Evolutionary conservation across 2,797 vertebrate species (phyloP).

Genomic region (Clarias fuscus): DNA sequence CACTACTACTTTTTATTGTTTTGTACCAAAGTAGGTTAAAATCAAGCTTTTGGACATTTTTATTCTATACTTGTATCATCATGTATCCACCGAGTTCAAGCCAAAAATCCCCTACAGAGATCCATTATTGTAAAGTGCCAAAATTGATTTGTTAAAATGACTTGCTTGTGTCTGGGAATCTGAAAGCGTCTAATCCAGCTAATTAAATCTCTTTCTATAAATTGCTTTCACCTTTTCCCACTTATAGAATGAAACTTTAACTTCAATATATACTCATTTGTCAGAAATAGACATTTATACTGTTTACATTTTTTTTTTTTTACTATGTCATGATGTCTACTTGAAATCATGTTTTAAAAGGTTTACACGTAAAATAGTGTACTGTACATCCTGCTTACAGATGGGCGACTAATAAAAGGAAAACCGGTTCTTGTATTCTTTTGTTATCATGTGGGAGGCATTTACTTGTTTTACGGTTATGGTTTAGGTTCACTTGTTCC

Average conservation of each 20-base stretch:
- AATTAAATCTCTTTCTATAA: neutral
- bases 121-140: neutral
- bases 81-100: neutral
- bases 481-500: neutral
- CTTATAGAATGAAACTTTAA: neutral
- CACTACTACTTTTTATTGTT: too few relatives aligned
- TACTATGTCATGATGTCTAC: neutral
- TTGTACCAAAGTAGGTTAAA: neutral
- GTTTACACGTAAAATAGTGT: neutral
- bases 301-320: too few relatives aligned
- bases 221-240: neutral
- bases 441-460: neutral
- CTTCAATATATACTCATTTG: neutral
- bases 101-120: neutral
- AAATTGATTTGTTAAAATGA: conserved; percentile 14
- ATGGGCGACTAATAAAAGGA: neutral
- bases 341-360: too few relatives aligned
- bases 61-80: neutral
- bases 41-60: neutral
- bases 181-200: neutral
- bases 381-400: too few relatives aligned
- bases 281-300: too few relatives aligned
- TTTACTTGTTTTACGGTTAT: neutral
- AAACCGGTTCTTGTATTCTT: neutral
- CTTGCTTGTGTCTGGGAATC: neutral